These are phyloP conservation scores for Plagodis pulveraria DNA, from an alignment of 2,888 invertebrate species.

Conservation along the genomic window DNA sequence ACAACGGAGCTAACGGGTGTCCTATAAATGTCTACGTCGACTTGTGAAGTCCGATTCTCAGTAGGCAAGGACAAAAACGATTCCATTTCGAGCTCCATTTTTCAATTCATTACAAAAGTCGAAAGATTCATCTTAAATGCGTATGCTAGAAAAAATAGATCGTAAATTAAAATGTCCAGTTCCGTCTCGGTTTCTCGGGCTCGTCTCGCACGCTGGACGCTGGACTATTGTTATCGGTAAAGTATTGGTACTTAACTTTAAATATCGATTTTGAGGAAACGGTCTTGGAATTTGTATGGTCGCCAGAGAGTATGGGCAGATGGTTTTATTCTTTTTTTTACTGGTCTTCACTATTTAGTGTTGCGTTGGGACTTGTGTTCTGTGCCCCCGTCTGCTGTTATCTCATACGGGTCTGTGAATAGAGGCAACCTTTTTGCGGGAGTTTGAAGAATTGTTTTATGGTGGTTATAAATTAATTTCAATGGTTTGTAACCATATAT, in stretches of 20 bases:
- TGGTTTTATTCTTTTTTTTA: slow-evolving; percentile 71
- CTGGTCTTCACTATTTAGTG: slow-evolving; percentile 61
- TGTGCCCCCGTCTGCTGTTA: slow-evolving; percentile 74
- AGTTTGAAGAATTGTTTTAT: slow-evolving; percentile 82
- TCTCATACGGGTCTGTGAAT: slow-evolving; percentile 74
- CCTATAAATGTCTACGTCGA: slow-evolving; percentile 67
- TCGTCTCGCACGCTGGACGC: slow-evolving; percentile 63
- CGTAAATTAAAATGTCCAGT: slow-evolving; percentile 83
- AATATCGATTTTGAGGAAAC: slow-evolving; percentile 77
- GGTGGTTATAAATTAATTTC: slow-evolving; percentile 71
- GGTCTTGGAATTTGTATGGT: slow-evolving; percentile 69
- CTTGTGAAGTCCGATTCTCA: slow-evolving; percentile 82
- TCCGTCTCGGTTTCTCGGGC: slow-evolving; percentile 55
- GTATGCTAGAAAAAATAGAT: slow-evolving; percentile 72
- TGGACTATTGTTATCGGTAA: slow-evolving; percentile 67
- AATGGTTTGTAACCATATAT: slow-evolving; percentile 49
- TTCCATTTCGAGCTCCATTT: slow-evolving; percentile 72
- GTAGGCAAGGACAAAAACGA: slow-evolving; percentile 74
- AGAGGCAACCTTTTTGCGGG: slow-evolving; percentile 74
- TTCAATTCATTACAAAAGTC: slow-evolving; percentile 81
- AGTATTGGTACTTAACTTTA: slow-evolving; percentile 78
- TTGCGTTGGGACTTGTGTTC: slow-evolving; percentile 79
- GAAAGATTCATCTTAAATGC: slow-evolving; percentile 78
- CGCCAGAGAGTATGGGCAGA: slow-evolving; percentile 64
- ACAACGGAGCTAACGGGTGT: slow-evolving; percentile 65